Conservation (phyloP, 2,888 invertebrate species). For the Nomada fucata region DNA sequence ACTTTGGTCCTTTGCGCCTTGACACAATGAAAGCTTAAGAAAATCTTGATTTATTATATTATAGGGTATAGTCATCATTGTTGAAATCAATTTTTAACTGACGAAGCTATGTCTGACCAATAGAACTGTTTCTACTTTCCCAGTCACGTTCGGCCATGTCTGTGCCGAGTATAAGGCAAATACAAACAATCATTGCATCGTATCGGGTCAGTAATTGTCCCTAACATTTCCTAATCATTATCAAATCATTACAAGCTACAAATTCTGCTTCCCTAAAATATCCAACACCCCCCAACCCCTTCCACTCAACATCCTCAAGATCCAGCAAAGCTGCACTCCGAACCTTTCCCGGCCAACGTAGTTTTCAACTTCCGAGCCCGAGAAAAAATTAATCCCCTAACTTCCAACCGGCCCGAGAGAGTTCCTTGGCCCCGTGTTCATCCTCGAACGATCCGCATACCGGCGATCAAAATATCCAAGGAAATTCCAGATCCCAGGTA, state of each 20-base stretch:
- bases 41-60: too few relatives aligned
- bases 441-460: not conserved
- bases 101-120: not conserved
- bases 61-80: not conserved
- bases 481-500: not conserved
- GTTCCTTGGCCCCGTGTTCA: not conserved
- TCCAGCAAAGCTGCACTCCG: not conserved
- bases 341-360: not conserved
- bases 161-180: too few relatives aligned
- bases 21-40: too few relatives aligned
- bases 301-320: not conserved
- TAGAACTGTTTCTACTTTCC: too few relatives aligned
- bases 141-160: too few relatives aligned
- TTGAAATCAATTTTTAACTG: not conserved
- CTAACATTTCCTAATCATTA: not conserved
- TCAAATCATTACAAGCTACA: not conserved
- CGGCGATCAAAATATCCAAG: not conserved
- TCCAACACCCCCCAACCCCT: not conserved
- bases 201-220: too few relatives aligned
- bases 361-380: constrained; percentile 6
- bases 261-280: not conserved
- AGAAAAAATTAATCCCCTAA: constrained; percentile 19
- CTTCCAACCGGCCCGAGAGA: constrained; percentile 5
- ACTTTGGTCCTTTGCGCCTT: not conserved
- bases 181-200: too few relatives aligned